Evolutionary conservation across 2,888 invertebrate genomes (phyloP).

Genomic region (Tipula lateralis): DNA sequence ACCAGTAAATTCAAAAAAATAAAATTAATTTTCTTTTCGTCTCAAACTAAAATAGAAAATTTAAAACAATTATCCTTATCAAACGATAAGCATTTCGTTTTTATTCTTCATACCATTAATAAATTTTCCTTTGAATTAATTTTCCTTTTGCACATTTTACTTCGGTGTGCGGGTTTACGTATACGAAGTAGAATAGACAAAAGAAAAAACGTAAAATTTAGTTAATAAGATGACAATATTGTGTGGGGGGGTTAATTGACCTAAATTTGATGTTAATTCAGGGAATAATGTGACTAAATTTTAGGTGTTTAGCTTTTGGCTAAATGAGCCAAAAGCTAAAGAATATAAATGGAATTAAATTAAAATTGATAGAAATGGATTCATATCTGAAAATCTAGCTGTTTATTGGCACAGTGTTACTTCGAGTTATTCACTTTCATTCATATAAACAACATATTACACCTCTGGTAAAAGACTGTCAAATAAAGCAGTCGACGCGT

Average conservation of each 20-base stretch:
- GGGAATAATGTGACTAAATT: background rate
- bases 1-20: background rate
- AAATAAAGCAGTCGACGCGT: too few relatives aligned
- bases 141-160: background rate
- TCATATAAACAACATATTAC: too few relatives aligned
- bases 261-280: background rate
- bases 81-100: background rate
- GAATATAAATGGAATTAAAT: too few relatives aligned
- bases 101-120: background rate
- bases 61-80: constrained; percentile 19
- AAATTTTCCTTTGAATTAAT: constrained; percentile 19
- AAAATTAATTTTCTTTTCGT: background rate
- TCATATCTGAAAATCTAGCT: too few relatives aligned
- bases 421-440: too few relatives aligned
- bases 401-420: too few relatives aligned
- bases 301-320: background rate
- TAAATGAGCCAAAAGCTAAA: background rate
- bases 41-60: constrained; percentile 1
- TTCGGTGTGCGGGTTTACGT: constrained; percentile 8
- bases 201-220: background rate
- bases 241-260: background rate
- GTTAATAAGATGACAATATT: background rate
- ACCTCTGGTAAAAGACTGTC: too few relatives aligned
- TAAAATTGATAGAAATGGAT: too few relatives aligned
- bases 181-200: background rate